Evolutionary conservation across 2,113 vertebrate species (phyloP), one percentile per base, ranked within the genome.

Genomic region (Phalacrocorax carbo): DNA sequence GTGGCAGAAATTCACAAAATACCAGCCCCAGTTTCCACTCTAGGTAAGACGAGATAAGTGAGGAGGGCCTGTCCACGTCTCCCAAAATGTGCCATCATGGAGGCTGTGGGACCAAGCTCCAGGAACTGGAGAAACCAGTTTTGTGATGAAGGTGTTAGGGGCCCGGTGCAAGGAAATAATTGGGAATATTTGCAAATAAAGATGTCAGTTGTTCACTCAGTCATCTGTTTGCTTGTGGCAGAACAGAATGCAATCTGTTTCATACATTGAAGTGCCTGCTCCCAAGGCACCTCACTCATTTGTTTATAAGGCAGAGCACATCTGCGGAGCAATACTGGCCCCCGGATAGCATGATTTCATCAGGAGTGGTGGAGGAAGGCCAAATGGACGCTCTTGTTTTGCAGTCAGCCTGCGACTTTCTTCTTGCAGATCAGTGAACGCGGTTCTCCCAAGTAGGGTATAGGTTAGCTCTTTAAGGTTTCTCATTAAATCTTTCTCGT

Each of bases 311-410:
- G 85, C 73, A 84, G 92, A 95, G 71, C 95, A 88, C 94, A 94
- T 96, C 92, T 96, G 95, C 13, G 38, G 93, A 58, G 69, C 97
- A 97, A 58, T 87, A 38, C 90, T 91, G 82, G 92, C 98, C 98
- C 97, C 97, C 58, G n/a, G 97, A 97, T 73, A 64, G 57, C 81
- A 96, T 97, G 98, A 98, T 92, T 97, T 98, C 98, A 98, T 96
- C 97, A 71, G 68, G 83, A 78, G 92, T 58, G 72, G 66, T 92
- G 81, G 64, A 72, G 68, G 48, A 77, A 93, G 88, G 97, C 97
- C 97, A 94, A 75, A 76, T 51, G 73, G 90, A 95, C 77, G 14
- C 78, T 87, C 88, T 85, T 80, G 76, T 91, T 94, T 72, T 66
- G 73, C 72, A 61, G 34, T 36, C 32, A 52, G 73, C 77, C 73